Conservation (phyloP, 2,113 vertebrate species). For the Epinephelus cyanopodus region DNA sequence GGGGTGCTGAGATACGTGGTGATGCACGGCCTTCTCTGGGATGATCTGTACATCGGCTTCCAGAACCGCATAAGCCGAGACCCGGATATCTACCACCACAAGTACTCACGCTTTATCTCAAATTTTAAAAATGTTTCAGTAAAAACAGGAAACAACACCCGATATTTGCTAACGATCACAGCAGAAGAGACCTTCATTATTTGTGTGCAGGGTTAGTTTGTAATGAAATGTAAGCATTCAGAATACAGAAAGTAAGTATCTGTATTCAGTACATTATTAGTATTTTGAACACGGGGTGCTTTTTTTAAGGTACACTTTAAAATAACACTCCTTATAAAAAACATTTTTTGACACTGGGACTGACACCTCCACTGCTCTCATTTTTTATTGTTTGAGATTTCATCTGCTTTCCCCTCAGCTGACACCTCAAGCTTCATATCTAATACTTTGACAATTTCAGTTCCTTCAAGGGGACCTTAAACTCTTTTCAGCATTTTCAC, state of each 20-base stretch:
- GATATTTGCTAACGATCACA: too few relatives aligned
- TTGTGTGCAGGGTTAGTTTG: too few relatives aligned
- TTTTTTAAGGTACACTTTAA: too few relatives aligned
- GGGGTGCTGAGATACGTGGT: conserved; percentile 85
- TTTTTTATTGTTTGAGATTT: too few relatives aligned
- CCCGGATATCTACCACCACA: conserved; percentile 87
- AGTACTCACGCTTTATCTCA: conserved; percentile 62
- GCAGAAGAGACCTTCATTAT: not conserved
- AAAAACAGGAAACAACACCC: not conserved
- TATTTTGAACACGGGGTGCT: not conserved
- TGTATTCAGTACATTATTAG: not conserved
- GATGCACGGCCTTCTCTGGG: conserved; percentile 86
- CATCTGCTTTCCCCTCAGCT: too few relatives aligned
- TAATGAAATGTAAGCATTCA: not conserved
- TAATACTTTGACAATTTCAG: not conserved
- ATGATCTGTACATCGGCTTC: conserved; percentile 89
- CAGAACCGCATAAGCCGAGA: conserved; percentile 85
- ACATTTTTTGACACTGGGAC: too few relatives aligned
- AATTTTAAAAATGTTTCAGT: not conserved
- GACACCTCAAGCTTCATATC: not conserved
- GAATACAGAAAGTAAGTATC: not conserved
- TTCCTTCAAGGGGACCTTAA: not conserved
- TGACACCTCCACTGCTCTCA: too few relatives aligned
- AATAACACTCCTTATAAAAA: too few relatives aligned
- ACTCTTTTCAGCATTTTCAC: not conserved